Evolutionary conservation across 2,113 vertebrate species (phyloP).

Genomic region (Sinocyclocheilus maitianheensis): DNA sequence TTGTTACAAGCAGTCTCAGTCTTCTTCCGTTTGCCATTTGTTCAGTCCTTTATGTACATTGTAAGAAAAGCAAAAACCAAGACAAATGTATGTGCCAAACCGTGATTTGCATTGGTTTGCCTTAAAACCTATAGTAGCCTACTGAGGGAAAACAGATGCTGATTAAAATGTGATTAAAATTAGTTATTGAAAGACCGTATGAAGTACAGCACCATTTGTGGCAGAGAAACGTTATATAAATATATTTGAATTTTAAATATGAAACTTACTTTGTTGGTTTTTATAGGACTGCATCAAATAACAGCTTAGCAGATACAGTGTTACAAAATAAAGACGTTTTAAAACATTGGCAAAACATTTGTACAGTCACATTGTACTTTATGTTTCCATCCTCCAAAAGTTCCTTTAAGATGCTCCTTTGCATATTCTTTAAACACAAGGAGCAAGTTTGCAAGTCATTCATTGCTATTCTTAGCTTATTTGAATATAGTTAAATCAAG

Average conservation of each 20-base stretch:
- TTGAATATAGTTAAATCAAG: conserved; percentile 35
- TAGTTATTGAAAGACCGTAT: neutral
- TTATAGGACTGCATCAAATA: neutral
- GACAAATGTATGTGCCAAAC: neutral
- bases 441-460: neutral
- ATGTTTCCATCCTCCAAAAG: neutral
- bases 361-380: too few relatives aligned
- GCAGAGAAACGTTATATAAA: neutral
- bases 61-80: too few relatives aligned
- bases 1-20: conserved; percentile 27
- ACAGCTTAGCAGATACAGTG: neutral
- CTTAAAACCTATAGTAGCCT: neutral
- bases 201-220: neutral
- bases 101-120: conserved; percentile 15
- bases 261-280: neutral
- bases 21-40: neutral
- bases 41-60: neutral
- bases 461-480: neutral
- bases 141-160: neutral
- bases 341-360: neutral
- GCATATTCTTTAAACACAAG: neutral
- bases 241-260: neutral
- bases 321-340: neutral
- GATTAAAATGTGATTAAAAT: neutral
- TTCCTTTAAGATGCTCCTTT: neutral